Conservation (phyloP, 2,113 vertebrate genomes). For the Myiozetetes cayanensis region DNA sequence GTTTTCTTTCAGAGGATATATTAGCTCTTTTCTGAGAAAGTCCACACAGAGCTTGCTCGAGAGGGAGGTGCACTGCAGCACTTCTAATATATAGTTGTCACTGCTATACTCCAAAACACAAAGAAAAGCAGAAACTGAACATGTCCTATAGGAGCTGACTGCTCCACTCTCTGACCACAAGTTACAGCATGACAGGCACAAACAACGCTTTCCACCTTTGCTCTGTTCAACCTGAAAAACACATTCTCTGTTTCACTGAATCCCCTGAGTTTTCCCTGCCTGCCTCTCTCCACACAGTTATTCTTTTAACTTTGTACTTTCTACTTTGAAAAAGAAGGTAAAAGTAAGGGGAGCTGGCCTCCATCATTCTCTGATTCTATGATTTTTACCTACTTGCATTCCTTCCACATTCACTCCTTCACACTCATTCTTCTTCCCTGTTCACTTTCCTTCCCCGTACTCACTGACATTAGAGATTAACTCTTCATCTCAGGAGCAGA, state of each 20-base stretch:
- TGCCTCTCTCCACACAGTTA: background rate
- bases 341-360: background rate
- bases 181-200: background rate
- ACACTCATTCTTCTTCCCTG: background rate
- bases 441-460: background rate
- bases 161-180: background rate
- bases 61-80: background rate
- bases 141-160: background rate
- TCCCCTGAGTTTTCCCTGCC: background rate
- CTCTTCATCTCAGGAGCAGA: background rate
- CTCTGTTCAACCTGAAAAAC: background rate
- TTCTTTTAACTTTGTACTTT: background rate
- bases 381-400: background rate
- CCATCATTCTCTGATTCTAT: background rate
- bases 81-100: background rate
- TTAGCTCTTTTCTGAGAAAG: background rate
- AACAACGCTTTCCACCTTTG: background rate
- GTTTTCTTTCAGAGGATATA: background rate
- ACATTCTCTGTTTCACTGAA: background rate
- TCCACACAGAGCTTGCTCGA: background rate
- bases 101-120: background rate
- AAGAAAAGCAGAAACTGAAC: background rate
- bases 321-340: background rate
- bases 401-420: background rate
- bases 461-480: background rate